These are phyloP conservation scores for Ascaphus truei DNA, from an alignment of 2,113 vertebrate species.

Conservation along the genomic window DNA sequence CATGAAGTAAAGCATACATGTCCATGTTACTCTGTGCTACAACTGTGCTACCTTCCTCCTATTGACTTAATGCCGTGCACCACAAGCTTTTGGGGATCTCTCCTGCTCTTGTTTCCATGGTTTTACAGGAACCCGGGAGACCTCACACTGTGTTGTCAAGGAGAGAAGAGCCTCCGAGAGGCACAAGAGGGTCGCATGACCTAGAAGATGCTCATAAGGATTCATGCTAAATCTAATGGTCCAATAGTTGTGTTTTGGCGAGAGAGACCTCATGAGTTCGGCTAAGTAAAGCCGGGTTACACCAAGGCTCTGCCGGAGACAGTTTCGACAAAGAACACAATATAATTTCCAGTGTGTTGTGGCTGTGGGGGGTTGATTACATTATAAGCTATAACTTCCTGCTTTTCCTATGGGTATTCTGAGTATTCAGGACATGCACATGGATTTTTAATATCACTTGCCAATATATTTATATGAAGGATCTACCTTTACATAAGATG, in stretches of 20 bases:
- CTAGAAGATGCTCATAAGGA: neutral
- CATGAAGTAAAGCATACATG: too few relatives aligned
- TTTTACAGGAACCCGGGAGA: neutral
- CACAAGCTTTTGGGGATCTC: too few relatives aligned
- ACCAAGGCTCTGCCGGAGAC: too few relatives aligned
- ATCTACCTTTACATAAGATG: neutral
- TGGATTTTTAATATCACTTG: neutral
- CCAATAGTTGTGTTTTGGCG: too few relatives aligned
- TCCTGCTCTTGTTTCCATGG: neutral
- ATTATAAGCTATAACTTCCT: slow-evolving; percentile 1
- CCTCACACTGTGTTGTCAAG: slow-evolving; percentile 5
- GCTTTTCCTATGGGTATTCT: neutral
- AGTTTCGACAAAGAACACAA: too few relatives aligned
- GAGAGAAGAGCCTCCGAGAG: neutral
- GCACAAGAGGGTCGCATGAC: neutral
- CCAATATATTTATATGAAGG: neutral
- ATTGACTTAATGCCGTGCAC: too few relatives aligned
- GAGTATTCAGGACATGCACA: neutral
- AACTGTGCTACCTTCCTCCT: too few relatives aligned
- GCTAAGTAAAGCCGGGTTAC: too few relatives aligned
- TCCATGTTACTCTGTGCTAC: too few relatives aligned
- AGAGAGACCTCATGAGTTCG: too few relatives aligned
- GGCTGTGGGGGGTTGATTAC: slow-evolving; percentile 3
- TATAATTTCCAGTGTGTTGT: too few relatives aligned
- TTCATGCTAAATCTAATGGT: neutral